Percentiles rank a stretch among this genome's conserved stretches.
These are phyloP conservation scores for Chamaetylas fuelleborni DNA, from an alignment of 2,113 vertebrate genomes.

Conservation along the genomic window DNA sequence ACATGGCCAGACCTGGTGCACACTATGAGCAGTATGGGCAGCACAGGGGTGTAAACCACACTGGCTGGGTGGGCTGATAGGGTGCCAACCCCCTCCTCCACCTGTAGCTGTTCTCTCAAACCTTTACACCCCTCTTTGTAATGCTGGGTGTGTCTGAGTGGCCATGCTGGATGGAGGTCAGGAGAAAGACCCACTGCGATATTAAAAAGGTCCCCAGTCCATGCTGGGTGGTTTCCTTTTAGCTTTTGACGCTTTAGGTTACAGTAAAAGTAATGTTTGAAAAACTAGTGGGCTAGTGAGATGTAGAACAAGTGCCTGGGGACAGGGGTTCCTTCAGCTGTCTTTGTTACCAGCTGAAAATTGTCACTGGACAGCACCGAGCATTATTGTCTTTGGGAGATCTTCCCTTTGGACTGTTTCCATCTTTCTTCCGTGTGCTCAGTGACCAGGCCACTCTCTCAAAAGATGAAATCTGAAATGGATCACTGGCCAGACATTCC, in stretches of 20 bases:
- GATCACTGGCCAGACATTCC: constrained; percentile 48
- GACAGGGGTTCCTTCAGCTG: neutral
- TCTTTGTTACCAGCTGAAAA: neutral
- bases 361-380: neutral
- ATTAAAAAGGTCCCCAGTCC: neutral
- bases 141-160: neutral
- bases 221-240: neutral
- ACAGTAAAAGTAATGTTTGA: neutral
- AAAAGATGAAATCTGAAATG: constrained; percentile 16
- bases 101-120: neutral
- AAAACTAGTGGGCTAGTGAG: neutral
- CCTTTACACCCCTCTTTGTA: neutral
- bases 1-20: fast-evolving
- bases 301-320: neutral
- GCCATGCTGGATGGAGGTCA: neutral
- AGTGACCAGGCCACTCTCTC: neutral
- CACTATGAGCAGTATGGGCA: too few relatives aligned
- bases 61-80: neutral
- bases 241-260: neutral
- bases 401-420: constrained; percentile 7
- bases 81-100: fast-evolving
- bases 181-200: neutral
- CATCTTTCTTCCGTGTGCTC: neutral
- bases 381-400: neutral
- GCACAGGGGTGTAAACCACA: fast-evolving